These are phyloP conservation scores for Cottus gobio DNA, from an alignment of 2,113 vertebrate species.

Conservation along the genomic window DNA sequence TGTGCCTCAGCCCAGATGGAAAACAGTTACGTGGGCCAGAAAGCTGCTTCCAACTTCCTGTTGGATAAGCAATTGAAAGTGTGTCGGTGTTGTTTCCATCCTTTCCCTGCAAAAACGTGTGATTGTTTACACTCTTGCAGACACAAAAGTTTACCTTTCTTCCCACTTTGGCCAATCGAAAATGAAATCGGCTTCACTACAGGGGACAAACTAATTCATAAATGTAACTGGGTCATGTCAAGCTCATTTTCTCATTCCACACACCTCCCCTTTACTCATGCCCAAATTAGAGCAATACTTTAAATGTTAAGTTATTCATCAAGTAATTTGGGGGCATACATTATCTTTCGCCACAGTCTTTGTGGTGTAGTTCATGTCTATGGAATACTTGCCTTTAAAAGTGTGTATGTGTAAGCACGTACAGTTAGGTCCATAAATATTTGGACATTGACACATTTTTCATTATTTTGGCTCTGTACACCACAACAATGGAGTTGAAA, in stretches of 20 bases:
- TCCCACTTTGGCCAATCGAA: constrained; percentile 50
- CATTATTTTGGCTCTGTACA: too few species aligned
- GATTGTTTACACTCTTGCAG: constrained; percentile 25
- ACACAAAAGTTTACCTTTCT: constrained; percentile 43
- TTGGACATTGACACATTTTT: too few species aligned
- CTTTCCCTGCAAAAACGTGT: not conserved
- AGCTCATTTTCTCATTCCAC: constrained; percentile 66
- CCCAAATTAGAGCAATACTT: constrained; percentile 71
- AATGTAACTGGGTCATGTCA: constrained; percentile 80
- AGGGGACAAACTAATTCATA: constrained; percentile 72
- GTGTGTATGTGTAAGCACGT: not conserved
- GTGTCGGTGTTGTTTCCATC: not conserved
- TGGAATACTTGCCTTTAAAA: not conserved
- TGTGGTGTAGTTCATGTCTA: constrained; percentile 30
- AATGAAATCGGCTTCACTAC: constrained; percentile 41
- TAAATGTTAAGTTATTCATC: constrained; percentile 85
- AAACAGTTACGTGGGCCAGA: constrained; percentile 5
- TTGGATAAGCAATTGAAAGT: constrained; percentile 9
- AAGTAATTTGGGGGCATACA: constrained; percentile 71
- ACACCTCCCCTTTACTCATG: constrained; percentile 55
- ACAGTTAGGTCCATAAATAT: too few species aligned
- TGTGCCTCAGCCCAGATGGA: constrained; percentile 13
- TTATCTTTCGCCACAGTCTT: constrained; percentile 65
- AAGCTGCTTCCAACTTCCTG: not conserved
- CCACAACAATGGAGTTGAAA: too few species aligned